Conservation (phyloP, 1,140 invertebrate species). For the Musca domestica region DNA sequence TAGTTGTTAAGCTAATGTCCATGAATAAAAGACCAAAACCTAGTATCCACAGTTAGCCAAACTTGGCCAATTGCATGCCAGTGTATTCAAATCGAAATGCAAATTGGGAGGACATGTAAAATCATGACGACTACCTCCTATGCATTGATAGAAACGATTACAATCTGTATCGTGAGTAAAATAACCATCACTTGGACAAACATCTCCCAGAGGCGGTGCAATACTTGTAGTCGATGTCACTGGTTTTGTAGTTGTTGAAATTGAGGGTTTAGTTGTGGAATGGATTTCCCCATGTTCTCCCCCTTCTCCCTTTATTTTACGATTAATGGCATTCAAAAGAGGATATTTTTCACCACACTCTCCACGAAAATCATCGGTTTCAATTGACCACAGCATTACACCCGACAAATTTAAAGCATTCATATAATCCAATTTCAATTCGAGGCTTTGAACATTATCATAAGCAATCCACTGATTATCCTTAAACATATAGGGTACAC, state of each 20-base stretch:
- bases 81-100: not conserved
- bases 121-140: constrained; percentile 1
- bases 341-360: constrained; percentile 41
- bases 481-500: constrained; percentile 49
- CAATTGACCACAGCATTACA: constrained; percentile 64
- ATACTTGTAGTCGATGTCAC: not conserved
- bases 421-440: constrained; percentile 47
- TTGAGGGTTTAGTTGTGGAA: not conserved
- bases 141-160: constrained; percentile 1
- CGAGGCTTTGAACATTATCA: constrained; percentile 50
- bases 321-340: constrained; percentile 6
- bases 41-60: not conserved
- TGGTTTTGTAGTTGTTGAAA: not conserved
- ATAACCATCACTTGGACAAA: not conserved
- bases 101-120: not conserved
- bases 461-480: constrained; percentile 55
- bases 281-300: not conserved
- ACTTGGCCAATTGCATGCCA: constrained; percentile 8
- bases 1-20: not conserved
- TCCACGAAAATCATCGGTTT: constrained; percentile 61
- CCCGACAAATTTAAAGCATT: constrained; percentile 56
- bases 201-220: not conserved
- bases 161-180: constrained; percentile 11
- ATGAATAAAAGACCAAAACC: not conserved
- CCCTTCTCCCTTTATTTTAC: not conserved